Conservation (phyloP, 2,113 vertebrate genomes). For the Brachypodius melanocephalos region DNA sequence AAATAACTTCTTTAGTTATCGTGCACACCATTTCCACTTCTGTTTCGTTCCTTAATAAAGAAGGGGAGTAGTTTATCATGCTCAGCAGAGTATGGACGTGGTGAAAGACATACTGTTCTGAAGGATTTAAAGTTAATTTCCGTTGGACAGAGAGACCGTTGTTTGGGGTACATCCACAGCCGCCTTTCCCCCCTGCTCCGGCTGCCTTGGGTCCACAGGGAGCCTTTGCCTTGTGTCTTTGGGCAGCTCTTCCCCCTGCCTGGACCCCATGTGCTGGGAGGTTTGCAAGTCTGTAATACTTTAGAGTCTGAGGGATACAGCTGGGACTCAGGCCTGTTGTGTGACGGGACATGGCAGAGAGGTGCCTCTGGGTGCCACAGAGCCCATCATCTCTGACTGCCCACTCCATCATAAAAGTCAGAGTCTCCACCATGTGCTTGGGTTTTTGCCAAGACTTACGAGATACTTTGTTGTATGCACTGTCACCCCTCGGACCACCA, state of each 20-base stretch:
- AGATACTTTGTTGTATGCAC: background rate
- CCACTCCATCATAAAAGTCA: background rate
- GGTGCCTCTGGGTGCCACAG: background rate
- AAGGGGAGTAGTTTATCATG: background rate
- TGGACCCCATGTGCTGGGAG: background rate
- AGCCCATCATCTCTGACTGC: background rate
- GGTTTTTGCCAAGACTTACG: background rate
- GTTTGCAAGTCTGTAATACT: background rate
- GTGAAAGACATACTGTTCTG: constrained; percentile 18
- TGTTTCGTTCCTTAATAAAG: background rate
- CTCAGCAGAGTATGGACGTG: fast-evolving
- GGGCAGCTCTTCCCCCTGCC: background rate
- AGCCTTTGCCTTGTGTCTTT: background rate
- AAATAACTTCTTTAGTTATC: background rate
- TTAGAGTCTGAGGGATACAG: background rate
- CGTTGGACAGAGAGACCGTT: background rate
- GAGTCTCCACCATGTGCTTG: background rate
- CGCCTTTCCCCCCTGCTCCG: background rate
- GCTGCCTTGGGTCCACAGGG: background rate
- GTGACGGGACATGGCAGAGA: fast-evolving
- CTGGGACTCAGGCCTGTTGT: background rate
- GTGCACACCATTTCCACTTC: background rate
- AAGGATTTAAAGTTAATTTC: constrained; percentile 32
- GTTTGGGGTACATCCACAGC: background rate
- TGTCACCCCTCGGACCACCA: background rate